These are phyloP conservation scores for Haliclona indistincta DNA, from an alignment of 37 sponge, comb jelly and placozoan genomes.

Conservation along the genomic window DNA sequence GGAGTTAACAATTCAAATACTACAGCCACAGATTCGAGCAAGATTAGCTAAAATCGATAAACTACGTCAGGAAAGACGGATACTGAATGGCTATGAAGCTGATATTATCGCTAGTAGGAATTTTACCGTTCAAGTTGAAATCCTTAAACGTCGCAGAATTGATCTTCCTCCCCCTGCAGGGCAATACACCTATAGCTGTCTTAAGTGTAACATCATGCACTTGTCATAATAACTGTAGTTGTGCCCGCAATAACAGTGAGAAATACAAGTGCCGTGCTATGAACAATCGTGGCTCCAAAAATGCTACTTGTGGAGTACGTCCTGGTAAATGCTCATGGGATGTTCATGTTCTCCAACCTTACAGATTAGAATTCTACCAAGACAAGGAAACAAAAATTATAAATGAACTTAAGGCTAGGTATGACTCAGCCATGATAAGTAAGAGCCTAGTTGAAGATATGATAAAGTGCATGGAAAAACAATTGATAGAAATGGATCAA, in stretches of 20 bases:
- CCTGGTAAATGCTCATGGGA: too few relatives aligned
- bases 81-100: constrained; percentile 34
- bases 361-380: constrained; percentile 50
- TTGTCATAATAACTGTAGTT: too few relatives aligned
- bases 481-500: background rate
- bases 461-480: constrained; percentile 9
- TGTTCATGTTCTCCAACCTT: constrained; percentile 57
- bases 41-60: background rate
- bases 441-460: constrained; percentile 20
- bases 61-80: background rate
- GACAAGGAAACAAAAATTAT: constrained; percentile 30
- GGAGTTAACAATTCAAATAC: too few relatives aligned
- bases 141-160: too few relatives aligned
- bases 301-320: constrained; percentile 48
- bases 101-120: too few relatives aligned
- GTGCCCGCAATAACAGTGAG: too few relatives aligned
- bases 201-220: too few relatives aligned
- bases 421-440: constrained; percentile 25
- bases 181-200: too few relatives aligned
- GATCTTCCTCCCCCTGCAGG: too few relatives aligned
- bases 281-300: background rate
- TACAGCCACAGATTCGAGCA: too few relatives aligned
- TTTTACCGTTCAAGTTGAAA: too few relatives aligned
- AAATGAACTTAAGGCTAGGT: constrained; percentile 51
- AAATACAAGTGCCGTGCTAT: too few relatives aligned